phyloP scores from a whole-genome alignment of 53 echinoderm and acorn worm species.

The Pentamera pediparva region DNA sequence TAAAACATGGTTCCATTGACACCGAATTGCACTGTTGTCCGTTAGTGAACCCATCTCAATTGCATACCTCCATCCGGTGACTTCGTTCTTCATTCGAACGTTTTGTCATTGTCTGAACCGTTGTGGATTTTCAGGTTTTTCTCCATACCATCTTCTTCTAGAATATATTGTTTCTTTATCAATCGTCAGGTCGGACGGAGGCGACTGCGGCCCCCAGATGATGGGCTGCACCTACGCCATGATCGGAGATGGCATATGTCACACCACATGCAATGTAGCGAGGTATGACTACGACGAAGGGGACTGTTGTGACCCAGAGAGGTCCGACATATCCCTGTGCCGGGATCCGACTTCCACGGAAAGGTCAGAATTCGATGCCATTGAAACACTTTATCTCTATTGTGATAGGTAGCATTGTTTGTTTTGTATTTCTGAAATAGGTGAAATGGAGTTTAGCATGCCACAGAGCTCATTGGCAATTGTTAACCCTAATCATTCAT shows the following conservation, averaged over 20 bases:
- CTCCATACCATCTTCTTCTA: no score
- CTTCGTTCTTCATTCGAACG: no score
- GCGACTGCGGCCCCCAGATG: constrained; percentile 31
- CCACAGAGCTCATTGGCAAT: background rate
- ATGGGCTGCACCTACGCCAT: constrained; percentile 7
- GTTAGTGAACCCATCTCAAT: no score
- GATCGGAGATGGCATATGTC: constrained; percentile 54
- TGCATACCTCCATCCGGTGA: no score
- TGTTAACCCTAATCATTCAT: background rate
- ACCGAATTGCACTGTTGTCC: no score
- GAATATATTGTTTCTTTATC: no score
- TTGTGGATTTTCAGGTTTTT: no score
- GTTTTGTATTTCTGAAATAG: background rate
- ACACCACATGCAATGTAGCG: constrained; percentile 58
- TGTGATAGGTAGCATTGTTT: background rate
- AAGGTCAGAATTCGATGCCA: constrained; percentile 50
- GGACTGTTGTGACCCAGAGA: constrained; percentile 65
- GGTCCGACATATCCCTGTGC: constrained; percentile 48
- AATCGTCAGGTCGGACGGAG: constrained; percentile 43
- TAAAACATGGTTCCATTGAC: no score
- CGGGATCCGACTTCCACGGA: constrained; percentile 64
- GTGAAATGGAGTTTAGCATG: background rate
- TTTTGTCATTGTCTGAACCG: no score
- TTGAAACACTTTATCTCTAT: background rate
- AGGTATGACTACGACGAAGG: constrained; percentile 72